These are phyloP conservation scores for Cyanoliseus patagonus DNA, from an alignment of 2,113 vertebrate species.

Conservation along the genomic window DNA sequence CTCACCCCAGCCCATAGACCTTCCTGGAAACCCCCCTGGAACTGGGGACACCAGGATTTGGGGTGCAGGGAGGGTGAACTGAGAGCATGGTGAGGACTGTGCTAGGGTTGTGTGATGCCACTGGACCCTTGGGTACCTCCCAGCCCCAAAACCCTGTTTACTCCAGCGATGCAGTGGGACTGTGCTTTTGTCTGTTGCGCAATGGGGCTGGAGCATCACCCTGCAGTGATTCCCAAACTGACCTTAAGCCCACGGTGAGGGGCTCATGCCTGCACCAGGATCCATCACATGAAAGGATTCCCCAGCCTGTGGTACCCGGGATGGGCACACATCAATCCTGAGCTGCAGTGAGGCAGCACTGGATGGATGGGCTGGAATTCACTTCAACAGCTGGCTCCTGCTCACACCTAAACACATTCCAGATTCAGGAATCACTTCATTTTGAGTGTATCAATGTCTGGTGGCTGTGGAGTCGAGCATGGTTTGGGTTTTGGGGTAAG, in stretches of 20 bases:
- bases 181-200: accelerated
- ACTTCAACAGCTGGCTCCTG: background rate
- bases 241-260: accelerated
- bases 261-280: background rate
- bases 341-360: accelerated
- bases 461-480: accelerated
- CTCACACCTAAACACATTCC: background rate
- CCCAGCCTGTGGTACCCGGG: background rate
- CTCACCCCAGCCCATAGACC: accelerated
- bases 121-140: background rate
- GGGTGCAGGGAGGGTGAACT: background rate
- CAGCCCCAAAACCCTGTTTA: background rate
- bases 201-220: background rate
- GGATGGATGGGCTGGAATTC: background rate
- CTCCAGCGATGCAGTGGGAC: accelerated
- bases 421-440: accelerated
- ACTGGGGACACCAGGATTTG: background rate
- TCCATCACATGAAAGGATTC: accelerated
- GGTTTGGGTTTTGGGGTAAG: background rate
- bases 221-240: accelerated
- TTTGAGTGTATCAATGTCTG: accelerated
- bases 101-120: too few relatives aligned
- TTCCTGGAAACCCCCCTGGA: accelerated
- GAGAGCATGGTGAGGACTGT: accelerated
- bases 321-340: accelerated